These are phyloP conservation scores for Ferdinandea cuprea DNA, from an alignment of 2,888 invertebrate species.

Conservation along the genomic window DNA sequence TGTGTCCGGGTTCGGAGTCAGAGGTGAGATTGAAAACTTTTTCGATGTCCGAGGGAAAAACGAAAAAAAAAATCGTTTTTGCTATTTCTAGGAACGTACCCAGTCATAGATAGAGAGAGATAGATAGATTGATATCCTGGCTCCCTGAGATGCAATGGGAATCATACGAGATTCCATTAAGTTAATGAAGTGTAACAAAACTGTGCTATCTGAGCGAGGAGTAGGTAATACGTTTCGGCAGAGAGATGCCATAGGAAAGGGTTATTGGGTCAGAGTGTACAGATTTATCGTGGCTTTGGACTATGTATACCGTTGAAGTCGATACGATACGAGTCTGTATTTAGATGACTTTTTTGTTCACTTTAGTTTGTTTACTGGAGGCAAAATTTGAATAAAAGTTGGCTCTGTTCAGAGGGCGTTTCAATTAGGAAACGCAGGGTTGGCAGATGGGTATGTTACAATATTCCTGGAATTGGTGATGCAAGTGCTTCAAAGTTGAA, in stretches of 20 bases:
- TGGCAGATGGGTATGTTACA: background rate
- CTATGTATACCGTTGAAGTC: constrained; percentile 13
- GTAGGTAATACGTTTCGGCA: constrained; percentile 33
- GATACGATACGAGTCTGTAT: constrained; percentile 24
- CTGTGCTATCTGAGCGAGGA: constrained; percentile 63
- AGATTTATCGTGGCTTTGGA: constrained; percentile 18
- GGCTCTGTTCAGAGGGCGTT: background rate
- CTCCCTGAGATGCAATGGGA: constrained; percentile 48
- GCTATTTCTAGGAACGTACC: constrained; percentile 23
- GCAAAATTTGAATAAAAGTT: constrained; percentile 12
- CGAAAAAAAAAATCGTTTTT: background rate
- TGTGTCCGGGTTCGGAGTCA: background rate
- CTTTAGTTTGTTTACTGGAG: constrained; percentile 7
- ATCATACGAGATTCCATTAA: constrained; percentile 72
- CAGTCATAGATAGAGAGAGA: constrained; percentile 13
- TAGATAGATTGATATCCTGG: constrained; percentile 3
- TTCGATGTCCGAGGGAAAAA: constrained; percentile 59
- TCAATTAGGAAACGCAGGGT: background rate
- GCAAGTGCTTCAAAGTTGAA: background rate
- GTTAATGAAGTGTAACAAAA: constrained; percentile 74
- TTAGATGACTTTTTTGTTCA: background rate
- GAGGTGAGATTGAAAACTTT: constrained; percentile 71
- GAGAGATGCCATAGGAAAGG: background rate
- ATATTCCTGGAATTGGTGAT: no score
- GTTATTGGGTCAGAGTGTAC: constrained; percentile 43